Evolutionary conservation across 2,888 invertebrate genomes (phyloP), one percentile per base, ranked within the genome.

Genomic region (Chalcis sispes): DNA sequence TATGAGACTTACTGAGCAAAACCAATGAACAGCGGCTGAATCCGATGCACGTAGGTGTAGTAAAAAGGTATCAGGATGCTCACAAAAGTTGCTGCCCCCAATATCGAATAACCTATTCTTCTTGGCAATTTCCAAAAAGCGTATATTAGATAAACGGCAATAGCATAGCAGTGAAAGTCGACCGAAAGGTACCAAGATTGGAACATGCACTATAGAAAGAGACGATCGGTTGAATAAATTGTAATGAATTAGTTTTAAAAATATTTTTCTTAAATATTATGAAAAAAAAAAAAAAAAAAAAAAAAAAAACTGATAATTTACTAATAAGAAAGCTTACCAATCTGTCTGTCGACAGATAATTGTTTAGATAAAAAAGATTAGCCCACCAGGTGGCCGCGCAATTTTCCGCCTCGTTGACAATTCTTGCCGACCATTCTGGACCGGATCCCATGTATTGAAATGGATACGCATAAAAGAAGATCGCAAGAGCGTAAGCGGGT

Each of bases 371-470:
- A 4, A 87, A 72, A 0, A 86, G 71, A 80, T 84, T 86, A 4
- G 83, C 75, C 87, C 85, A 85, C 87, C 87, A 87, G 78, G 82
- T 83, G 42, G 81, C 78, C 32, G 80, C 56, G 73, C 85, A 84
- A 75, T 79, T 76, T 15, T 85, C 79, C 5, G 80, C 76, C 50
- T 85, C 83, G 4, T 71, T 54, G 20, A 71, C 81, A 7, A 84
- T 62, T 64, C 75, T 81, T 3, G 70, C 67, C 69, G 83, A 72
- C 86, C 86, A 87, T 20, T 80, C 81, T 4, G 86, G 87, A 7
- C 86, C 87, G 3, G 81, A 80, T 13, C 86, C 85, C 48, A 84
- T 59, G 61, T 81, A 77, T 15, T 82, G 83, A 32, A 86, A 61
- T 18, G 85, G 54, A 25, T 83, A 79, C 0, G 79, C 82, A 50